Conservation (phyloP, 2,113 vertebrate species). For the Psilopsiagon aymara region DNA sequence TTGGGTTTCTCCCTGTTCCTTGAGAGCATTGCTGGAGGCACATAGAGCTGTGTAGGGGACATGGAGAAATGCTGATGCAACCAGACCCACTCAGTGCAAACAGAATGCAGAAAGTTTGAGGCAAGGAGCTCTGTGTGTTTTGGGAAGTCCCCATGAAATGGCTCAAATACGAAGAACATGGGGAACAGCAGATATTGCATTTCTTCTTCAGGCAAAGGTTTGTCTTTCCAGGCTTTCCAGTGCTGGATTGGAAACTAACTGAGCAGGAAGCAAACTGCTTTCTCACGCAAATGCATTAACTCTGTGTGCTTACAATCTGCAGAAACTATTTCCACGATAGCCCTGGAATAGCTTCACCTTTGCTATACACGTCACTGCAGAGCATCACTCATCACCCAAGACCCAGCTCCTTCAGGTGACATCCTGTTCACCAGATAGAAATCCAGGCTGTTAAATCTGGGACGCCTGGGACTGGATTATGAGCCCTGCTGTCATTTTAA, state of each 20-base stretch:
- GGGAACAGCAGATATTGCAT: neutral
- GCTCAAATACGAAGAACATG: fast-evolving
- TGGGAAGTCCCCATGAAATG: neutral
- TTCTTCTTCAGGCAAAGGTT: neutral
- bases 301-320: neutral
- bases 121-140: neutral
- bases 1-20: neutral
- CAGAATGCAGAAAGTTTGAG: neutral
- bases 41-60: neutral
- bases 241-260: neutral
- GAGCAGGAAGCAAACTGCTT: neutral
- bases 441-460: neutral
- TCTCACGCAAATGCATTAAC: neutral
- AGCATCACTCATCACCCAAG: too few relatives aligned
- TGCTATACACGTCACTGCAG: neutral
- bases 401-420: neutral
- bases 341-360: neutral
- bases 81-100: neutral
- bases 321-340: neutral
- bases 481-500: conserved; percentile 1
- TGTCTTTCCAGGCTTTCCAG: neutral
- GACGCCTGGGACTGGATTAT: neutral
- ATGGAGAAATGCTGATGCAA: neutral
- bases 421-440: neutral
- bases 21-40: neutral